These are phyloP conservation scores for Porites evermanni DNA, from an alignment of 92 coral and sea anemone genomes.

Conservation along the genomic window DNA sequence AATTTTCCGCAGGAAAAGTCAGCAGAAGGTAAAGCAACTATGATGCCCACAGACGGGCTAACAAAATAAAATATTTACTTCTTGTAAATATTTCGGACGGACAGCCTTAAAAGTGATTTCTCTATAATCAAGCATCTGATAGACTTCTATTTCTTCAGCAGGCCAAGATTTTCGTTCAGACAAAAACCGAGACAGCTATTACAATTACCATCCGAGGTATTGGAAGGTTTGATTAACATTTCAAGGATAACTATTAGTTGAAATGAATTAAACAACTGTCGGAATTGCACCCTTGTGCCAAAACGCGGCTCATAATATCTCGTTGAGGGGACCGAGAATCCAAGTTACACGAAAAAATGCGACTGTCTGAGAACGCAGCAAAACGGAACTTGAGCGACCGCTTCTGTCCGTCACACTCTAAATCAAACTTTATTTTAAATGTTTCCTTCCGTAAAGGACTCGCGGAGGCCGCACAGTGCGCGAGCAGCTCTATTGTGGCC, in stretches of 20 bases:
- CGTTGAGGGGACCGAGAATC: background rate
- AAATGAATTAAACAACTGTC: constrained; percentile 32
- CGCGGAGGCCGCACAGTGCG: constrained; percentile 4
- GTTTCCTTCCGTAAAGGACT: constrained; percentile 12
- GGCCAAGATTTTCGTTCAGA: constrained; percentile 22
- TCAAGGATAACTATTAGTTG: constrained; percentile 17
- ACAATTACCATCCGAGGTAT: background rate
- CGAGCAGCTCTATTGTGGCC: background rate
- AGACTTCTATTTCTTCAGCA: background rate
- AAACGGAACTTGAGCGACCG: background rate
- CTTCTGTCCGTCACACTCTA: background rate
- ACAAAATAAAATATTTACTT: constrained; percentile 34
- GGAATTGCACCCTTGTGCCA: constrained; percentile 28
- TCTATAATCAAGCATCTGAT: background rate
- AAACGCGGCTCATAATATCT: background rate
- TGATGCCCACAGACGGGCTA: background rate
- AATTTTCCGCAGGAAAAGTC: background rate
- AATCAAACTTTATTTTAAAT: constrained; percentile 5
- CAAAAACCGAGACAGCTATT: constrained; percentile 49
- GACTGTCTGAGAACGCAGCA: background rate
- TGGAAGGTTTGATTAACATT: constrained; percentile 33
- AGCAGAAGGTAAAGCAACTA: background rate
- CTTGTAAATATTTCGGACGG: constrained; percentile 7
- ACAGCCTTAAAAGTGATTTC: background rate
- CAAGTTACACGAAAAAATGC: background rate